These are phyloP conservation scores for Xestia c-nigrum DNA, from an alignment of 2,888 invertebrate species.

Conservation along the genomic window DNA sequence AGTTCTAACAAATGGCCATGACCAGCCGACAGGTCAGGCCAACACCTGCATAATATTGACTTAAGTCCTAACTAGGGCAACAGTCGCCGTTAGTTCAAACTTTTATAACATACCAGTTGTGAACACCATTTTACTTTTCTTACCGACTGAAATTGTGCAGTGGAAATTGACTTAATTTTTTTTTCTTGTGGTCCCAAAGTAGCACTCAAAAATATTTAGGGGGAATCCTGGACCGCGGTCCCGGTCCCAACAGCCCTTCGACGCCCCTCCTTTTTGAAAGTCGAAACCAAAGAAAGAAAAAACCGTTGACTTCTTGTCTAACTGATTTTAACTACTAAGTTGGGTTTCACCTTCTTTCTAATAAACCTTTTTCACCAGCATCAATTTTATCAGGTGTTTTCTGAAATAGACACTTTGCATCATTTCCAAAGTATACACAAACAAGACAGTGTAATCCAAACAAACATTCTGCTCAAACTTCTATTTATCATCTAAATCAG, in stretches of 20 bases:
- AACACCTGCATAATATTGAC: conserved; percentile 59
- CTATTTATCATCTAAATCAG: neutral
- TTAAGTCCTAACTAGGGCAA: conserved; percentile 48
- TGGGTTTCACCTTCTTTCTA: no score
- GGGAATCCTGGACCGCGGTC: no score
- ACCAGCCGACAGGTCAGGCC: conserved; percentile 23
- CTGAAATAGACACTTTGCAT: neutral
- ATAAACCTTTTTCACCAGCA: no score
- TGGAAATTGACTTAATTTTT: conserved; percentile 3
- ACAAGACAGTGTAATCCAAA: neutral
- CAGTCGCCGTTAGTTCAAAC: conserved; percentile 39
- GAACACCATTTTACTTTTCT: conserved; percentile 37
- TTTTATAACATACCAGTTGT: conserved; percentile 42
- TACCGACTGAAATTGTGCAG: conserved; percentile 11
- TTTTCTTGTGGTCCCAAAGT: no score
- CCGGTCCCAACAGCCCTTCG: no score
- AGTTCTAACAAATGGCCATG: conserved; percentile 26
- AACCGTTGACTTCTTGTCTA: no score
- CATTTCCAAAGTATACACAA: neutral
- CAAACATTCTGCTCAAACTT: neutral
- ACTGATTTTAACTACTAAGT: no score
- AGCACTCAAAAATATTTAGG: no score
- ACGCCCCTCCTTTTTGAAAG: neutral
- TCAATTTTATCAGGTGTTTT: neutral
- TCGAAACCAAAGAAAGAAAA: neutral